These are phyloP conservation scores for Proales similis DNA, from an alignment of 1,140 invertebrate species.

Conservation along the genomic window DNA sequence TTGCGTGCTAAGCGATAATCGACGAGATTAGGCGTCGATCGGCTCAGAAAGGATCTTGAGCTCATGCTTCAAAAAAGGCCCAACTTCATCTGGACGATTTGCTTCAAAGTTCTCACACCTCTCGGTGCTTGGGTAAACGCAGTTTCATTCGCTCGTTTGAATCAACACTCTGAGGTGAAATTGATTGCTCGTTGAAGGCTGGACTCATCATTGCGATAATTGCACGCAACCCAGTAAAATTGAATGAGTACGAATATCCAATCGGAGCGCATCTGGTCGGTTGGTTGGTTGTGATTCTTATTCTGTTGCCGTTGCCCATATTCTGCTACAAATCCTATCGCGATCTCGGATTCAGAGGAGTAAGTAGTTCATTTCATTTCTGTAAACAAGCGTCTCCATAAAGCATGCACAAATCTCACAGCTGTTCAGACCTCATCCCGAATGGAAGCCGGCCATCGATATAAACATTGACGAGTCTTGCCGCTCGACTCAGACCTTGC, in stretches of 20 bases:
- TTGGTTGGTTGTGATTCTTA: slow-evolving; percentile 2
- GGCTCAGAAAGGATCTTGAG: slow-evolving; percentile 27
- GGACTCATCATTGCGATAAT: slow-evolving; percentile 12
- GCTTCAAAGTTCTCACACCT: slow-evolving; percentile 33
- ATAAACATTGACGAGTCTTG: too few relatives aligned
- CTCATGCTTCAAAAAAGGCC: slow-evolving; percentile 24
- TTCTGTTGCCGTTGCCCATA: slow-evolving; percentile 27
- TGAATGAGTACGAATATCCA: slow-evolving; percentile 32
- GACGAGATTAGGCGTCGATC: background rate
- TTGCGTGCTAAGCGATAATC: background rate
- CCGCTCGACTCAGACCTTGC: too few relatives aligned
- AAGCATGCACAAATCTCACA: too few relatives aligned
- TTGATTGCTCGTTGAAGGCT: background rate
- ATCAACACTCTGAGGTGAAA: background rate
- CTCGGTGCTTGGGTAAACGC: background rate
- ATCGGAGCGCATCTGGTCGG: slow-evolving; percentile 13
- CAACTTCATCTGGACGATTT: slow-evolving; percentile 15
- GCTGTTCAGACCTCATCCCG: too few relatives aligned
- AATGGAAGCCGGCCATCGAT: too few relatives aligned
- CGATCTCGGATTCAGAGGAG: slow-evolving; percentile 7
- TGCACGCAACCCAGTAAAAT: background rate
- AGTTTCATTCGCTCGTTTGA: background rate
- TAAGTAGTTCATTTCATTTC: too few relatives aligned
- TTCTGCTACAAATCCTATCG: background rate
- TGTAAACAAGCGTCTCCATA: too few relatives aligned